Base-by-base conservation (phyloP, 2,797 vertebrate genomes). In the Momotus momota region DNA sequence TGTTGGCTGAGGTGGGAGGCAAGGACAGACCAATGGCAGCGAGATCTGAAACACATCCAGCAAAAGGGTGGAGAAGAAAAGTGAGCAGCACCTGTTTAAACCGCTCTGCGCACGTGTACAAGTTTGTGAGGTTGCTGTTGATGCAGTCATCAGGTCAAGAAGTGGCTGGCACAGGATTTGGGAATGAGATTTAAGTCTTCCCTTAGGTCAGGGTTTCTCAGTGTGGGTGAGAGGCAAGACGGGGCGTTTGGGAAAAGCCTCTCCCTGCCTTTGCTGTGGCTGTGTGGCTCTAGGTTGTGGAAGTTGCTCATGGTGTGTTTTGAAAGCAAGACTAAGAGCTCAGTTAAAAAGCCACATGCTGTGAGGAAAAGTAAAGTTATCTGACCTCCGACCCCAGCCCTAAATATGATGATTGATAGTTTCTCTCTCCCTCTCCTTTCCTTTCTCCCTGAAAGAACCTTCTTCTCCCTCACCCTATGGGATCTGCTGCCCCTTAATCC, bases 61-160 rank as follows among this genome's bases (percentile, higher is more conserved):
- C n/a, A 61, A 45, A 84, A 91, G 19, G 58, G 14, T 51, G 61
- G 40, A 85, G 79, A 64, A 61, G 86, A 51, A 86, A 31, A 91
- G 79, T 60, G 64, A 87, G 54, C 20, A 54, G 80, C n/a, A n/a
- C 41, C 45, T 5, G 0, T 87, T 93, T 91, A 89, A 89, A 69
- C 48, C 19, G 7, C 38, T 61, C 26, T 7, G 0, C 0, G 1
- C 27, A 52, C 4, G 1, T n/a, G 45, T 60, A 33, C 0, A 0
- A 48, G 43, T 79, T 87, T 85, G 25, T 78, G 58, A 16, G 1
- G 5, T 61, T 84, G 73, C 52, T 69, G 31, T 81, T 83, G 64
- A 73, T 46, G 45, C 26, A 79, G n/a, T 54, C 66, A n/a, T 21
- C 6, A 2, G 46, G 64, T 84, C 48, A 87, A 77, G 70, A 88